Conservation (phyloP, 2,888 invertebrate species). For the Oasisia sp. region DNA sequence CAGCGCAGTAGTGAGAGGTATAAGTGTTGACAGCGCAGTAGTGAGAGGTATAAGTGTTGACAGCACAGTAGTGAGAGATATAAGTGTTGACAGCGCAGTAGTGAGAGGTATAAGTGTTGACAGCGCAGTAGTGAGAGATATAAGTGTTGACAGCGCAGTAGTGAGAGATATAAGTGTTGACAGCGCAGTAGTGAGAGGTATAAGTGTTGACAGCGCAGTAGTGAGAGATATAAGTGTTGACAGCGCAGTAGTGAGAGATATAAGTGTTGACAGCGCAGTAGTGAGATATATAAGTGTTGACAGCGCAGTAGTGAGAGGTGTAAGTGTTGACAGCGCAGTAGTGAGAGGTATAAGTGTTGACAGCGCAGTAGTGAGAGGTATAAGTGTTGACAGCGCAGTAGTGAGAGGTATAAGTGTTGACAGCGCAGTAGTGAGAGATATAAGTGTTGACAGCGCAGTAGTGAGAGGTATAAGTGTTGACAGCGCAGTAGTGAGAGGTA, state of each 20-base stretch:
- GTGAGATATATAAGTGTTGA: not conserved
- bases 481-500: too few relatives aligned
- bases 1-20: too few relatives aligned
- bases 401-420: not conserved
- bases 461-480: not conserved
- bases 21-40: not conserved
- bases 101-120: not conserved
- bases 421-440: not conserved
- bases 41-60: not conserved
- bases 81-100: not conserved
- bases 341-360: not conserved
- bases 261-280: not conserved
- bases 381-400: not conserved
- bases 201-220: not conserved
- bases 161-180: not conserved
- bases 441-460: not conserved
- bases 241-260: not conserved
- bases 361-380: too few relatives aligned
- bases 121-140: not conserved
- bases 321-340: not conserved
- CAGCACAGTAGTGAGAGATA: not conserved
- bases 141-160: not conserved
- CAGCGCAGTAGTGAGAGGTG: too few relatives aligned
- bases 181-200: too few relatives aligned
- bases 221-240: not conserved